Conservation (phyloP, 2,888 invertebrate species). For the Galerucella calmariensis region DNA sequence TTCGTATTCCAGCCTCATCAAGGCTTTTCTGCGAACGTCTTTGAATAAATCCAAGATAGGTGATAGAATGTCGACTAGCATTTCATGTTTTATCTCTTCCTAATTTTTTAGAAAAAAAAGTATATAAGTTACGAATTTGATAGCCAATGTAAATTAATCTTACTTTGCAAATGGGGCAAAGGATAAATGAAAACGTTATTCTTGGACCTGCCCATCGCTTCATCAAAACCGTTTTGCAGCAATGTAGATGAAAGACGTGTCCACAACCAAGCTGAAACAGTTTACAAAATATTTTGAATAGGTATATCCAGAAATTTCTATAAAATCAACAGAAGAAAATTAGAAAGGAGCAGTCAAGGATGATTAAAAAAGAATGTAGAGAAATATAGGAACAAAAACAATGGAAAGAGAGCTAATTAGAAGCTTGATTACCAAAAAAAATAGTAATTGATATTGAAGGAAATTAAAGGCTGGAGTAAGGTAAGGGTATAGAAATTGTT, state of each 20-base stretch:
- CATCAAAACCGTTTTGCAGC: constrained; percentile 84
- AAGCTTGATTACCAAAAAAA: no score
- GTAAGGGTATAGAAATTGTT: no score
- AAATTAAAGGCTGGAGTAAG: no score
- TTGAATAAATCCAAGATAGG: constrained; percentile 86
- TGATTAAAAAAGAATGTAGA: no score
- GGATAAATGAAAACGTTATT: constrained; percentile 94
- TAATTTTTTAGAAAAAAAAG: constrained; percentile 52
- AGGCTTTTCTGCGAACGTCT: constrained; percentile 92
- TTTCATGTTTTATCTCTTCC: constrained; percentile 85
- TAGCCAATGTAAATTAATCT: constrained; percentile 41
- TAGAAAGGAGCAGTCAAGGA: neutral
- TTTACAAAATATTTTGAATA: neutral
- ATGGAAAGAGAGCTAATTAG: no score
- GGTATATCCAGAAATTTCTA: neutral
- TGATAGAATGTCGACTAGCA: constrained; percentile 79
- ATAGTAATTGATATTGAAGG: no score
- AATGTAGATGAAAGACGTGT: constrained; percentile 95
- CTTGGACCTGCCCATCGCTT: constrained; percentile 95
- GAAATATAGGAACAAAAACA: no score
- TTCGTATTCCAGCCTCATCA: constrained; percentile 97
- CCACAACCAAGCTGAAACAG: constrained; percentile 83
- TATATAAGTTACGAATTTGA: no score
- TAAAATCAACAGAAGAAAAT: neutral
- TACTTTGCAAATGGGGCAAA: constrained; percentile 97